Evolutionary conservation across 2,113 vertebrate genomes (phyloP), one percentile per base, ranked within the genome.

Genomic region (Melierax canorus): DNA sequence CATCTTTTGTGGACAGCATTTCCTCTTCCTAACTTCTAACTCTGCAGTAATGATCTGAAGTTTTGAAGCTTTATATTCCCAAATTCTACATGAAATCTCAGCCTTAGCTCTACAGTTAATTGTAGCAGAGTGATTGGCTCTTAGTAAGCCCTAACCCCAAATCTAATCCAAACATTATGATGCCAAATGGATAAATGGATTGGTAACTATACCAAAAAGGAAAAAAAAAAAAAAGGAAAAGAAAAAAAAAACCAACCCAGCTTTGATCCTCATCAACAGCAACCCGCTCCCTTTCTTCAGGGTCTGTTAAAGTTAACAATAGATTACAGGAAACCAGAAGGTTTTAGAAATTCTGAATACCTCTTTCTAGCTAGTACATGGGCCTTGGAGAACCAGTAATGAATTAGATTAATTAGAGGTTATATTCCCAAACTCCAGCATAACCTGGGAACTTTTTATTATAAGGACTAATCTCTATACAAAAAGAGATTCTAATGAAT

Each of bases 231-330:
- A 36, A 8, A 17, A 20, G 1, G 6, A 20, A 6, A 36, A 21
- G 1, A 24, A 9, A 48, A 30, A 7, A 22, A 34, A 19, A 41
- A 3, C 13, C 39, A 41, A 18, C 3, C 0, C 3, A 64, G 0
- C 14, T 58, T 56, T 62, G 17, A 36, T 74, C 15, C 5, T 73
- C 11, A 45, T 69, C 8, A 69, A 5, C 7, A 29, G 10, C 58
- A 48, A 41, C 10, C 8, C 15, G 30, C 3, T 48, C 18, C 3
- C 10, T 60, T 94, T 90, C 23, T 50, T 24, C n/a, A 75, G 38
- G 32, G 5, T 4, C 26, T 75, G 11, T 60, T 43, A 86, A 75
- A 67, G 4, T 73, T 90, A 60, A 56, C 48, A 84, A 18, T 10
- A 73, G 13, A 60, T 83, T 68, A 76, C 30, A 51, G 23, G 45